Percentiles rank a stretch among this genome's conserved stretches.
These are phyloP conservation scores for Sebastiscus tertius DNA, from an alignment of 2,797 vertebrate genomes.

Conservation along the genomic window DNA sequence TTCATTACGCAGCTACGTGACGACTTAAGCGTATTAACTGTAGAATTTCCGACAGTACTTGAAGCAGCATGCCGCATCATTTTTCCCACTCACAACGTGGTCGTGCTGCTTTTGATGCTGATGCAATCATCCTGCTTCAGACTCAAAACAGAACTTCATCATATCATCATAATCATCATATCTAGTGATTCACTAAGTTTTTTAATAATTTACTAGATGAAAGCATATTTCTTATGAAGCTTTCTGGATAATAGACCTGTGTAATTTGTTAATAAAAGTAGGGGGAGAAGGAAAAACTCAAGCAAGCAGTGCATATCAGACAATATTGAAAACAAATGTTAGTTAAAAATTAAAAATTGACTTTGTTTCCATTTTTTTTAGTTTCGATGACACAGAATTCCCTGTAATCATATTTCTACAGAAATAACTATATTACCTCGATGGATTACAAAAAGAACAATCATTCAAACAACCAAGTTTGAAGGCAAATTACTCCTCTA, in stretches of 20 bases:
- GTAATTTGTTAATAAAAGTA: not conserved
- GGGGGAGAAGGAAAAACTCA: not conserved
- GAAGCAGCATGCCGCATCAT: constrained; percentile 19
- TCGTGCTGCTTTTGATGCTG: constrained; percentile 29
- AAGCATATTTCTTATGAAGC: not conserved
- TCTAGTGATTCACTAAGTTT: not conserved
- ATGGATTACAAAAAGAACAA: not conserved
- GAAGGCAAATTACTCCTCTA: not conserved
- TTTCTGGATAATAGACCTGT: not conserved
- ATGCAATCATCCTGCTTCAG: constrained; percentile 40
- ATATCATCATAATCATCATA: not conserved
- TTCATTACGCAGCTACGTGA: not conserved
- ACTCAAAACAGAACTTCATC: not conserved
- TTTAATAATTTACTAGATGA: not conserved
- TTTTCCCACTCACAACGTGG: constrained; percentile 24
- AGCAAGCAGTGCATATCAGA: not conserved
- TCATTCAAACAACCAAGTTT: not conserved
- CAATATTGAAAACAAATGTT: not conserved
- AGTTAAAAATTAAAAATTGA: not conserved
- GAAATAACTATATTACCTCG: not conserved
- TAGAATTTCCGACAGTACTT: not conserved
- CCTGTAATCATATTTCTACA: not conserved
- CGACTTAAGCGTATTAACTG: rapidly evolving
- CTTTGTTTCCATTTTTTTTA: not conserved
- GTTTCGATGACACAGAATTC: not conserved